A percentile compares a stretch with the other conserved stretches of the same genome.
Evolutionary conservation across 2,113 vertebrate genomes (phyloP).

Genomic region (Ondatra zibethicus): DNA sequence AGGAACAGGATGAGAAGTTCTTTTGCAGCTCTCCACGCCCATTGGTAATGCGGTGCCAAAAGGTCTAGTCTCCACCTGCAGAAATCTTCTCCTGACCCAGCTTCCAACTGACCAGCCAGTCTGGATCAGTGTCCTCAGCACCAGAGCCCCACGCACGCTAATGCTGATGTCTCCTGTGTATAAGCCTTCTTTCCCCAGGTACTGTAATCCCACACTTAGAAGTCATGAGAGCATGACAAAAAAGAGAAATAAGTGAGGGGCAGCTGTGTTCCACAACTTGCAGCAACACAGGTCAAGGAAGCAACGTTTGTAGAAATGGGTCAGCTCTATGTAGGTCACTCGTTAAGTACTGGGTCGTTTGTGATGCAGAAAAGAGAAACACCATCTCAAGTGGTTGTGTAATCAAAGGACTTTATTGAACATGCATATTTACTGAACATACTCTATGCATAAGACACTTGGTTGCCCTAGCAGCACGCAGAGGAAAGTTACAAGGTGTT

Average conservation of each 20-base stretch:
- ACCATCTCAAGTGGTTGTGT: not conserved
- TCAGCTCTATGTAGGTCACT: slow-evolving; percentile 21
- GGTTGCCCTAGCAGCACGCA: not conserved
- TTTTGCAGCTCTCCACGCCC: not conserved
- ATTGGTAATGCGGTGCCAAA: not conserved
- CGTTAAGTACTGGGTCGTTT: not conserved
- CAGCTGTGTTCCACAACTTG: not conserved
- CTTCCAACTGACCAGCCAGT: not conserved
- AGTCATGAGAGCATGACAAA: not conserved
- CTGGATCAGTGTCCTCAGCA: not conserved
- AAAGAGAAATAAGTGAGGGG: not conserved
- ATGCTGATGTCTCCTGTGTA: not conserved
- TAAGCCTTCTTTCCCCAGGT: not conserved
- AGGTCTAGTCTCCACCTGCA: fast-evolving
- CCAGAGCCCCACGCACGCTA: not conserved
- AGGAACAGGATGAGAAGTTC: not conserved
- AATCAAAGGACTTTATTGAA: slow-evolving; percentile 70
- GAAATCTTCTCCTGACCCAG: not conserved
- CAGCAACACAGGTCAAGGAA: not conserved
- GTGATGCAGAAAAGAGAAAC: not conserved
- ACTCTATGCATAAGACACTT: not conserved
- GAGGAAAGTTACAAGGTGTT: not conserved
- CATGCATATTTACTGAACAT: slow-evolving; percentile 42
- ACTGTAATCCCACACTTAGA: not conserved
- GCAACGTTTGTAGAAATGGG: not conserved